Percentiles rank a stretch among this genome's conserved stretches.
These are phyloP conservation scores for Leptocoma aspasia DNA, from an alignment of 2,113 vertebrate species.

Conservation along the genomic window DNA sequence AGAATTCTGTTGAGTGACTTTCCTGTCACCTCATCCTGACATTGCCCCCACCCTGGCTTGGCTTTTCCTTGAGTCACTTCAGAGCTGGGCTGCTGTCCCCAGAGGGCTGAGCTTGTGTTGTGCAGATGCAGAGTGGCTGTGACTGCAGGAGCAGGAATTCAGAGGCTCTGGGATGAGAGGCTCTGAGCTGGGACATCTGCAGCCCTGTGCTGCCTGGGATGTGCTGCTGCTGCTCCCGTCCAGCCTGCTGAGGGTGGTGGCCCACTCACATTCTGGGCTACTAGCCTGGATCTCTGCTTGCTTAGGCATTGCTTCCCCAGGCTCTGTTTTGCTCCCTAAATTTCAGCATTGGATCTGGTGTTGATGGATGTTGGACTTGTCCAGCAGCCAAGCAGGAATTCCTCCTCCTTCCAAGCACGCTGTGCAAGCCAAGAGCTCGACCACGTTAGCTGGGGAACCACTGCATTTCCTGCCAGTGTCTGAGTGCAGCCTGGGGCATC, in stretches of 20 bases:
- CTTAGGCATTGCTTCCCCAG: neutral
- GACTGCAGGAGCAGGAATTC: neutral
- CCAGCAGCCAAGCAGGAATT: constrained; percentile 36
- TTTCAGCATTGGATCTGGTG: constrained; percentile 5
- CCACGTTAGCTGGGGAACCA: constrained; percentile 35
- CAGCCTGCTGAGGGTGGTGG: neutral
- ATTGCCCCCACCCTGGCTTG: neutral
- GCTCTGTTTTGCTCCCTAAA: constrained; percentile 36
- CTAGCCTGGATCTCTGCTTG: neutral
- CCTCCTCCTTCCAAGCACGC: constrained; percentile 17
- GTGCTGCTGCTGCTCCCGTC: neutral
- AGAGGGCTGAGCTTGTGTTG: neutral
- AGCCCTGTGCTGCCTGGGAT: neutral
- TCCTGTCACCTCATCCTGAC: neutral
- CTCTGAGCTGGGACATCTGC: neutral
- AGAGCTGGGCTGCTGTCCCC: neutral
- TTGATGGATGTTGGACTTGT: constrained; percentile 46
- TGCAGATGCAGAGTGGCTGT: neutral
- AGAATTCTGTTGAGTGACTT: neutral
- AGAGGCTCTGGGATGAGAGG: neutral
- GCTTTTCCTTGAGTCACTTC: neutral
- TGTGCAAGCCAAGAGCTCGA: constrained; percentile 34
- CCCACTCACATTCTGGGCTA: neutral
- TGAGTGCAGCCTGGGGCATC: constrained; percentile 42
- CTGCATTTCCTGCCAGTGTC: constrained; percentile 32